Evolutionary conservation across 2,888 invertebrate genomes (phyloP).

Genomic region (Sericinus montela): DNA sequence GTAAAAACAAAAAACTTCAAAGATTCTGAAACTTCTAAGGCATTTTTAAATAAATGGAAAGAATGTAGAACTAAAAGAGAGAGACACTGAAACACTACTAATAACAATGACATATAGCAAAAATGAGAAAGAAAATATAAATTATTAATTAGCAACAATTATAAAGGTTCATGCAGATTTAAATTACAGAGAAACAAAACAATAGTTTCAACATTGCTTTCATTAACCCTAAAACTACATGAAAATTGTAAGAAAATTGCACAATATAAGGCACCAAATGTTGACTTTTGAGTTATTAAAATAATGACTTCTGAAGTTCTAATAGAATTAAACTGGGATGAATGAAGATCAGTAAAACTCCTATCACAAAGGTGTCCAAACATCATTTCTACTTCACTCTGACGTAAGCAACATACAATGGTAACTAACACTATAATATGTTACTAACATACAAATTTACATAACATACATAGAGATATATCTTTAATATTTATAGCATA

Average conservation of each 20-base stretch:
- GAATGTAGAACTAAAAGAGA: no score
- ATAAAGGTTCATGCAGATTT: no score
- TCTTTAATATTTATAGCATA: slow-evolving; percentile 15
- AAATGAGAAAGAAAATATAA: no score
- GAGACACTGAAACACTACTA: no score
- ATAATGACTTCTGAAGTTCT: background rate
- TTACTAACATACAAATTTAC: background rate
- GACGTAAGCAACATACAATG: slow-evolving; percentile 3
- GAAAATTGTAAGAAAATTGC: background rate
- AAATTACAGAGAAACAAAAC: no score
- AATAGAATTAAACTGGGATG: background rate
- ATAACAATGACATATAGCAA: no score
- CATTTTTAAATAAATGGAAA: no score
- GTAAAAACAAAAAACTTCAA: no score
- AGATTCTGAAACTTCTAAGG: no score
- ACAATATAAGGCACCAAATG: background rate
- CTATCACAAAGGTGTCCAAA: background rate
- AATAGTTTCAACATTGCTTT: no score
- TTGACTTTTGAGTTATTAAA: background rate
- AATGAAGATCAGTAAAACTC: background rate
- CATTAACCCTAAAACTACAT: no score
- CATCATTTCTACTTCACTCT: slow-evolving; percentile 7
- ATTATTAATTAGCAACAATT: no score
- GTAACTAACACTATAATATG: slow-evolving; percentile 14
- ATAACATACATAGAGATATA: slow-evolving; percentile 10